phyloP scores from a whole-genome alignment of 2,113 vertebrate species.

The Cyanistes caeruleus region DNA sequence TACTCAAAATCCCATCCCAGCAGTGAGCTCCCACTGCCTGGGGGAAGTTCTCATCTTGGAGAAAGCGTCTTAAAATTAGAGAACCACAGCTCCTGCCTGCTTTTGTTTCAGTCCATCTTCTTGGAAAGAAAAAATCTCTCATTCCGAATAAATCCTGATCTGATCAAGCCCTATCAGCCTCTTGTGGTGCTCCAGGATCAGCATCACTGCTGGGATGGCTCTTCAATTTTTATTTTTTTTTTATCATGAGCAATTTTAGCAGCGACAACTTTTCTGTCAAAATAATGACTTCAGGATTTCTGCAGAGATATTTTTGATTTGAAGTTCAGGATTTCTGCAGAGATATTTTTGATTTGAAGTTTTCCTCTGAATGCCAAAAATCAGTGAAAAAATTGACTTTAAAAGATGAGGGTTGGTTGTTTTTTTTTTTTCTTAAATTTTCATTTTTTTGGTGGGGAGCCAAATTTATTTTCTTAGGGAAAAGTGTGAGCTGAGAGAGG shows the following conservation, averaged over 20 bases:
- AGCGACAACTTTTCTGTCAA: not conserved
- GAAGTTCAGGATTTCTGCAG: not conserved
- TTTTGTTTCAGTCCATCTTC: not conserved
- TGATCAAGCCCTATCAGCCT: rapidly evolving
- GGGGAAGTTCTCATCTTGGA: not conserved
- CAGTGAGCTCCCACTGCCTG: not conserved
- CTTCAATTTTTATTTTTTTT: not conserved
- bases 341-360: not conserved
- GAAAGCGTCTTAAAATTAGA: not conserved
- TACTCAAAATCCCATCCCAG: not conserved
- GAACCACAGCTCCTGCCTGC: not conserved
- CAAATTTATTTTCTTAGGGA: not conserved
- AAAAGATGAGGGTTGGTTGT: rapidly evolving
- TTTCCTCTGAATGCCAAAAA: not conserved
- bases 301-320: not conserved
- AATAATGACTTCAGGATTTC: not conserved
- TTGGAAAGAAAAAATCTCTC: not conserved
- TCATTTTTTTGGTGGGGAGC: not conserved
- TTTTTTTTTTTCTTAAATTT: no score
- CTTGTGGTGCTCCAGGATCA: not conserved
- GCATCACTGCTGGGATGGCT: not conserved
- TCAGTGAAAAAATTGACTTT: not conserved
- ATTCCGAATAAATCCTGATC: not conserved
- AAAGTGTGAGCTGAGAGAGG: not conserved
- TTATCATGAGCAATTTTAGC: not conserved